phyloP scores from a whole-genome alignment of 1,140 invertebrate genomes.

The Amyelois transitella region DNA sequence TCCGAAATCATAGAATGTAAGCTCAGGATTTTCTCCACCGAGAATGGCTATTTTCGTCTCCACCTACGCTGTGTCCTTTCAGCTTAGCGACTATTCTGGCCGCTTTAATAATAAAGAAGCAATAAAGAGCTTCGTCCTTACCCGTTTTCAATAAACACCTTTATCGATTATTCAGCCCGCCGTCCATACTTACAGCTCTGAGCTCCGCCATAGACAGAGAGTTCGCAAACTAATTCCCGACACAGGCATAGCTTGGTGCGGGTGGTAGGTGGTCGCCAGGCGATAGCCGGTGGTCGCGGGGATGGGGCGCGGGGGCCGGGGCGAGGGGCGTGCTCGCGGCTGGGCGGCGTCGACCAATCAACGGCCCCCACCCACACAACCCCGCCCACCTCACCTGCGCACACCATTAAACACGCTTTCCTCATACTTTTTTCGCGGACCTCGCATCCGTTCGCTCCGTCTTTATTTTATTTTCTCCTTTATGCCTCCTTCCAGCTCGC shows the following conservation, averaged over 20 bases:
- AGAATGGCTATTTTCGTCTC: background rate
- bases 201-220: constrained; percentile 71
- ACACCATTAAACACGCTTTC: constrained; percentile 64
- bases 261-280: constrained; percentile 58
- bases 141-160: constrained; percentile 74
- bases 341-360: constrained; percentile 69
- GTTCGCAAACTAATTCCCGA: constrained; percentile 73
- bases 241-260: constrained; percentile 67
- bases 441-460: constrained; percentile 64
- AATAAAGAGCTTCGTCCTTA: constrained; percentile 68
- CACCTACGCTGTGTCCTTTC: background rate
- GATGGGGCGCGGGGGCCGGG: constrained; percentile 17
- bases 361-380: constrained; percentile 45
- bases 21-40: background rate
- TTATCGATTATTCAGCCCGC: constrained; percentile 72
- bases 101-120: constrained; percentile 68
- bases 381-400: constrained; percentile 69
- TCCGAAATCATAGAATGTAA: background rate
- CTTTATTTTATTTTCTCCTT: constrained; percentile 74
- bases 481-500: constrained; percentile 64
- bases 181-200: constrained; percentile 72
- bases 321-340: constrained; percentile 49
- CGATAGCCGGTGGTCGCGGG: constrained; percentile 60
- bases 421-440: constrained; percentile 68
- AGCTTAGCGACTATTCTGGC: constrained; percentile 19